Conservation (phyloP, 2,888 invertebrate genomes). For the Oasisia sp. region DNA sequence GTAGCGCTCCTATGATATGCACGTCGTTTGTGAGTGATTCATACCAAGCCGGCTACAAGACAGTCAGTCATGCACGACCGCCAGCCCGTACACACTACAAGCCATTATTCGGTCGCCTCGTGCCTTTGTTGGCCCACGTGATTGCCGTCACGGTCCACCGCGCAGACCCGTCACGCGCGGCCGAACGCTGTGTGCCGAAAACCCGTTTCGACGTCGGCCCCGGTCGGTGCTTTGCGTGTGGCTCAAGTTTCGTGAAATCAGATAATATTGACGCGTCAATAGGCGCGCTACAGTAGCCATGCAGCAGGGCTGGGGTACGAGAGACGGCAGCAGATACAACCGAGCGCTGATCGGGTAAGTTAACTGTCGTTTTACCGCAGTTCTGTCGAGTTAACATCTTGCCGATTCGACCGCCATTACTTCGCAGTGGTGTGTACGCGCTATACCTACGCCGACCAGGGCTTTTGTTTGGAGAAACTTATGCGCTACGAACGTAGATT, state of each 20-base stretch:
- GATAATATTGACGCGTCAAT: not conserved
- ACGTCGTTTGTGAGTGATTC: not conserved
- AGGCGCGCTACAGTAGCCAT: not conserved
- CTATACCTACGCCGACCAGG: not conserved
- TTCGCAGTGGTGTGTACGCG: not conserved
- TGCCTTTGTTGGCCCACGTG: not conserved
- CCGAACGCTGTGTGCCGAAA: not conserved
- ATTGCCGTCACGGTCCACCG: not conserved
- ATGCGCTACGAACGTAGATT: not conserved
- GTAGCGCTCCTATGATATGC: not conserved
- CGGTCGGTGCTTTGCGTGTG: not conserved
- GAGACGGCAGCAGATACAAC: not conserved
- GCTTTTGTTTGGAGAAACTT: not conserved
- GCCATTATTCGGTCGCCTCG: not conserved
- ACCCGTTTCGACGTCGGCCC: not conserved
- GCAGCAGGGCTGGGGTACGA: not conserved
- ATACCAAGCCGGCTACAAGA: not conserved
- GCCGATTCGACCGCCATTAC: not conserved
- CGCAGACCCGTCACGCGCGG: not conserved
- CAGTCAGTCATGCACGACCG: not conserved
- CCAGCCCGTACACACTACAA: not conserved
- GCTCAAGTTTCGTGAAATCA: conserved; percentile 11
- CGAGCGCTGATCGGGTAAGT: not conserved
- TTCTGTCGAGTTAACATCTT: not conserved
- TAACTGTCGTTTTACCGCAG: not conserved